Base-by-base conservation (phyloP, 2,113 vertebrate genomes). In the Anthoscopus minutus region DNA sequence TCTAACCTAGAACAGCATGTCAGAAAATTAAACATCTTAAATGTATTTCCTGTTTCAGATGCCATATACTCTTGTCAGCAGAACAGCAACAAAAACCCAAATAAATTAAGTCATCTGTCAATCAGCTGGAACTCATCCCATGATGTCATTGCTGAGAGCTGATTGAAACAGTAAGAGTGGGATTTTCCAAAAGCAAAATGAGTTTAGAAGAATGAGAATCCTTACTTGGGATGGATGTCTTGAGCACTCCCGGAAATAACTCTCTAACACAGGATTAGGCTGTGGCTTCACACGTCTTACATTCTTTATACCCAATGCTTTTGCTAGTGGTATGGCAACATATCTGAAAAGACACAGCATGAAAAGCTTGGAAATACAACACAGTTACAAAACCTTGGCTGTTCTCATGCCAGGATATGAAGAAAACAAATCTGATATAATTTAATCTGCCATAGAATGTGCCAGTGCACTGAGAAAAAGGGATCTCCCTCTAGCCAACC, bases 191-290 rank as follows among this genome's bases (percentile, higher is more conserved):
- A 84, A 53, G 57, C 57, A 45, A 89, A 96, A 45, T 2, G 11
- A 54, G 33, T 56, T 82, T 25, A 56, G 67, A 96, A 95, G 71
- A 92, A 83, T 47, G 65, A 94, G 92, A 88, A 84, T 94, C 90
- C 96, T 97, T 98, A 99, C 99, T 98, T 98, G 98, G 66, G 97
- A 94, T 67, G 99, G 99, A 65, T 96, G 97, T 96, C 92, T 98
- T 53, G 98, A 95, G 60, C 73, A 97, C 53, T 96, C 84, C 10
- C 85, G 95, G 96, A 98, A 99, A 97, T 98, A 98, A 15, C 90
- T 96, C 84, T 99, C 98, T 95, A 99, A 95, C 81, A 98, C 69
- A 17, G 98, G 71, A 92, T 98, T 98, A 61, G 98, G 92, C 57
- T 95, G 97, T 42, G 97, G 95, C 94, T 96, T 98, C 92, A 98